Conservation (phyloP, 2,113 vertebrate genomes). For the Hippocampus comes region DNA sequence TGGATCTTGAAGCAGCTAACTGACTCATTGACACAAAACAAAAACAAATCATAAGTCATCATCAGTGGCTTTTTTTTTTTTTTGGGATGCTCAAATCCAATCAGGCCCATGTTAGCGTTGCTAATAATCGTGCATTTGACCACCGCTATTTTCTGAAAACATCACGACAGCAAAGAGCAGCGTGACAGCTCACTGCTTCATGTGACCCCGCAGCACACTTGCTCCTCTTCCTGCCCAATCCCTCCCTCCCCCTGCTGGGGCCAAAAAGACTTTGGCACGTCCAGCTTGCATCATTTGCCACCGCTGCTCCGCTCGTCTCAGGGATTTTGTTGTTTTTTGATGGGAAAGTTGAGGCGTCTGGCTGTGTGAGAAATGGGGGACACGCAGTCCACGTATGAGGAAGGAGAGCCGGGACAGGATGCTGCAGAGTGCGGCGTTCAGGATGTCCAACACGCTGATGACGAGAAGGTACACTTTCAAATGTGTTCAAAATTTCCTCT, state of each 20-base stretch:
- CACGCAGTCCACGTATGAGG: slow-evolving; percentile 73
- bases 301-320: slow-evolving; percentile 6
- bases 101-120: background rate
- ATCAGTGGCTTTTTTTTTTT: no score
- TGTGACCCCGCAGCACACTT: slow-evolving; percentile 67
- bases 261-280: slow-evolving; percentile 67
- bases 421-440: slow-evolving; percentile 7
- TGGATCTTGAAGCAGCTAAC: no score
- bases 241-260: slow-evolving; percentile 37
- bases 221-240: background rate
- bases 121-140: background rate
- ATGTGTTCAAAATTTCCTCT: background rate
- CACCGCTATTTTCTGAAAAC: background rate
- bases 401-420: slow-evolving; percentile 48
- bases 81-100: background rate
- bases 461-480: background rate
- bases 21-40: background rate
- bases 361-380: slow-evolving; percentile 71
- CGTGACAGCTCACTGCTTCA: slow-evolving; percentile 60
- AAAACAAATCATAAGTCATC: background rate
- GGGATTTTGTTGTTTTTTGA: slow-evolving; percentile 4
- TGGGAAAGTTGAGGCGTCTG: no score
- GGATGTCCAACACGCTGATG: background rate
- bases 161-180: slow-evolving; percentile 37
- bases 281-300: slow-evolving; percentile 62